Percentiles rank a stretch among this genome's conserved stretches.
Evolutionary conservation across 2,797 vertebrate species (phyloP).

Genomic region (Holocentrus rufus): DNA sequence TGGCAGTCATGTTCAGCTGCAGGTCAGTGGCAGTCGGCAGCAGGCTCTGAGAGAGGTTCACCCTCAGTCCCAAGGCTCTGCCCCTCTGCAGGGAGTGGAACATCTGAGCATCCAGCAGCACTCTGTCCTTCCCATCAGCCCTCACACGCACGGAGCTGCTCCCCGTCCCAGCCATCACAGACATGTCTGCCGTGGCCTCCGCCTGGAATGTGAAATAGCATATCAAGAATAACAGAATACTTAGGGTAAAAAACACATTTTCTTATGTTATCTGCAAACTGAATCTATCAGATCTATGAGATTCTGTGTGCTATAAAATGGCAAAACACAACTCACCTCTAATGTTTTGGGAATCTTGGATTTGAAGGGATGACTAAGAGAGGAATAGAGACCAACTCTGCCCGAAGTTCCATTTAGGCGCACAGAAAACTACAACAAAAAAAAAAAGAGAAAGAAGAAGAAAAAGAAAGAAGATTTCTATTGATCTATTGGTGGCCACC

Average conservation of each 20-base stretch:
- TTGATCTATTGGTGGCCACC: not conserved
- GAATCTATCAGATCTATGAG: too few relatives aligned
- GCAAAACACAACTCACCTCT: constrained; percentile 66
- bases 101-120: constrained; percentile 75
- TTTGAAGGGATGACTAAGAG: constrained; percentile 73
- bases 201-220: constrained; percentile 70
- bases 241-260: not conserved
- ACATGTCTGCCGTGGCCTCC: constrained; percentile 65
- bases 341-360: constrained; percentile 74
- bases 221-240: not conserved
- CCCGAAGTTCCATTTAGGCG: constrained; percentile 75
- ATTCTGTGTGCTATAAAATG: not conserved
- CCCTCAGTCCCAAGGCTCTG: constrained; percentile 57
- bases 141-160: constrained; percentile 78
- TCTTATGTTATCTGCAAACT: not conserved
- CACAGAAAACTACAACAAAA: constrained; percentile 67
- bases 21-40: constrained; percentile 66
- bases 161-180: constrained; percentile 54
- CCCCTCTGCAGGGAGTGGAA: constrained; percentile 65
- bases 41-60: constrained; percentile 80
- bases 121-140: constrained; percentile 71
- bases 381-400: constrained; percentile 68
- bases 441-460: constrained; percentile 6
- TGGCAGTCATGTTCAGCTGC: constrained; percentile 77
- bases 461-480: not conserved